Evolutionary conservation across 2,113 vertebrate genomes (phyloP), one percentile per base, ranked within the genome.

Genomic region (Scophthalmus maximus): DNA sequence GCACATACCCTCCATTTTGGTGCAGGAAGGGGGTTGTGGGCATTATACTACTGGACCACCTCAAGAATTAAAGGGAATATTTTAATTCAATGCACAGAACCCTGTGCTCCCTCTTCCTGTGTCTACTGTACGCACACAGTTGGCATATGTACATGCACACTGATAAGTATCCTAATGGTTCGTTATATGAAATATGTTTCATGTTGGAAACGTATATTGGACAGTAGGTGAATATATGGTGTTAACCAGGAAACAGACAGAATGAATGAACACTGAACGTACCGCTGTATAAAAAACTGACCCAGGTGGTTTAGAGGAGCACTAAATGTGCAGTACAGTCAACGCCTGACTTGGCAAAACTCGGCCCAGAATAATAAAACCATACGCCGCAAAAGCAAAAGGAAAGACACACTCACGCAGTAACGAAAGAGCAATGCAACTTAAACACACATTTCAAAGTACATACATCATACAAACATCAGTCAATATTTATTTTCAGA

Each of bases 11-110:
- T 76, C 36, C 40, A 55, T 69, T 76, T 69, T 50, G 69, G 63
- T 71, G 76, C 68, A 52, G 36, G 36, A 65, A 60, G 27, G 58
- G 40, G 22, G 51, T 68, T 30, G 29, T 44, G 25, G 70, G 34
- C 30, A 26, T 62, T 68, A 58, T 32, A 61, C 20, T 26, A 72
- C 36, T 12, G 62, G 56, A 79, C 63, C 73, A 55, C 65, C 72
- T 58, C 40, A 56, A 83, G 46, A 74, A 82, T 89, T 89, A 89
- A 91, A 90, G 86, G 83, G 81, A 89, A 73, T 76, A 68, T 76
- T 59, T 56, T 15, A 55, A 73, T 46, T 36, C 50, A 83, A 42
- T 72, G 66, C 73, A 76, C 42, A 67, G 52, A 73, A 78, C 71
- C 76, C 50, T 78, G 65, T 68, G 42, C 49, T 68, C 22, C 40